These are phyloP conservation scores for Piscicola geometra DNA, from an alignment of 2,888 invertebrate genomes.

Conservation along the genomic window DNA sequence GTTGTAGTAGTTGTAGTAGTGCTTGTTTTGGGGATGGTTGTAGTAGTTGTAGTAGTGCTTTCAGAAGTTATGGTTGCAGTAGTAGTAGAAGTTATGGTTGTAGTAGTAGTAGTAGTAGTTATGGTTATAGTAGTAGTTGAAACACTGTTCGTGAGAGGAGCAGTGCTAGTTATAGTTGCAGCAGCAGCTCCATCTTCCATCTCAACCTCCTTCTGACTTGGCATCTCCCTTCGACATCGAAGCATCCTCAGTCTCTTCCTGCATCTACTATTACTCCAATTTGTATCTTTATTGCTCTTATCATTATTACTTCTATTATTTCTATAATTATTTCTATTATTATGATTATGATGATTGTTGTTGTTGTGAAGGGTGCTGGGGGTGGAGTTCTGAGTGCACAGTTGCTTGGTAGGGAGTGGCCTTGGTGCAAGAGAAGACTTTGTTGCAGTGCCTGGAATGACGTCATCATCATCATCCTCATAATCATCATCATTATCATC, in stretches of 20 bases:
- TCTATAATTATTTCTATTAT: neutral
- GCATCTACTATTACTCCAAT: too few relatives aligned
- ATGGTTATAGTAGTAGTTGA: neutral
- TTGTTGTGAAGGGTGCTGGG: neutral
- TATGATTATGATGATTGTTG: neutral
- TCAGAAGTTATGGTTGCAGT: neutral
- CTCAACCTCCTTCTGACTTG: too few relatives aligned
- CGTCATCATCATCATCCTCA: neutral
- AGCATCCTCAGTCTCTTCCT: too few relatives aligned
- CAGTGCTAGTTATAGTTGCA: too few relatives aligned
- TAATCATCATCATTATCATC: neutral
- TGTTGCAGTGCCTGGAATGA: neutral
- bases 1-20: neutral
- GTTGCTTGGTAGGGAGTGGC: neutral
- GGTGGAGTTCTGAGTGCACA: too few relatives aligned
- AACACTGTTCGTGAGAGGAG: neutral
- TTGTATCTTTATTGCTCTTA: too few relatives aligned
- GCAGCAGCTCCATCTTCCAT: too few relatives aligned
- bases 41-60: neutral
- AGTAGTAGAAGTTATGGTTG: slow-evolving; percentile 10
- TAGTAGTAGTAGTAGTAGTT: slow-evolving; percentile 14
- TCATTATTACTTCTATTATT: too few relatives aligned
- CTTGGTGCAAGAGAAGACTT: neutral
- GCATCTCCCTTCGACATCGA: too few relatives aligned
- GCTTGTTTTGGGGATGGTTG: neutral